phyloP scores from a whole-genome alignment of 1,140 invertebrate genomes.

The Lasioglossum albipes region DNA sequence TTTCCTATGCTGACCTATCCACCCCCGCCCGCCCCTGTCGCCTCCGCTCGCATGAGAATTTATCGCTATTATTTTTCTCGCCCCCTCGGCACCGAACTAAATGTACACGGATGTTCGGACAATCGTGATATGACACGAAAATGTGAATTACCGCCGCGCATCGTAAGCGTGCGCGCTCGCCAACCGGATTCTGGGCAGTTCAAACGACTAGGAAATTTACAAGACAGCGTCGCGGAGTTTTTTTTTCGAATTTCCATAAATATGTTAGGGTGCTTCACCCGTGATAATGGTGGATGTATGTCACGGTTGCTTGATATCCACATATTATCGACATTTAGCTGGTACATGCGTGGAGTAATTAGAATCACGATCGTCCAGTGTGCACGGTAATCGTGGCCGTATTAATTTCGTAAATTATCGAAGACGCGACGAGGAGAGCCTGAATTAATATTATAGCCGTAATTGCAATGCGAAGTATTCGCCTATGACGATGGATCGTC shows the following conservation, averaged over 20 bases:
- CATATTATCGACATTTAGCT: background rate
- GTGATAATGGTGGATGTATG: background rate
- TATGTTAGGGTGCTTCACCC: background rate
- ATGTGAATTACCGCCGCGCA: constrained; percentile 40
- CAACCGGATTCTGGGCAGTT: background rate
- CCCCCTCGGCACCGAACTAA: constrained; percentile 13
- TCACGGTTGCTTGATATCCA: no score
- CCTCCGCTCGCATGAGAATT: constrained; percentile 28
- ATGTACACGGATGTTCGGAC: constrained; percentile 46
- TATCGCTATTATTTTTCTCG: constrained; percentile 52
- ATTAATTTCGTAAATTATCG: background rate
- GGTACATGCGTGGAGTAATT: background rate
- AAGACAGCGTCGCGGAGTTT: background rate
- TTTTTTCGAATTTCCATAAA: no score
- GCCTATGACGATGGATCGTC: constrained; percentile 2
- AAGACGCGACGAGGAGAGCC: background rate
- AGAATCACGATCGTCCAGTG: background rate
- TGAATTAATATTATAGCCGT: constrained; percentile 23
- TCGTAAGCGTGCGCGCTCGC: background rate
- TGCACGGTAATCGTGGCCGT: background rate
- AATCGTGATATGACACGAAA: constrained; percentile 50
- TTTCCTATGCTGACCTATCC: constrained; percentile 52
- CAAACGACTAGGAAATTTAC: background rate
- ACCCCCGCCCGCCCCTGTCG: background rate
- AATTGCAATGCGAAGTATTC: constrained; percentile 33